Base-by-base conservation (phyloP, 2,113 vertebrate species). In the Hassar affinis region DNA sequence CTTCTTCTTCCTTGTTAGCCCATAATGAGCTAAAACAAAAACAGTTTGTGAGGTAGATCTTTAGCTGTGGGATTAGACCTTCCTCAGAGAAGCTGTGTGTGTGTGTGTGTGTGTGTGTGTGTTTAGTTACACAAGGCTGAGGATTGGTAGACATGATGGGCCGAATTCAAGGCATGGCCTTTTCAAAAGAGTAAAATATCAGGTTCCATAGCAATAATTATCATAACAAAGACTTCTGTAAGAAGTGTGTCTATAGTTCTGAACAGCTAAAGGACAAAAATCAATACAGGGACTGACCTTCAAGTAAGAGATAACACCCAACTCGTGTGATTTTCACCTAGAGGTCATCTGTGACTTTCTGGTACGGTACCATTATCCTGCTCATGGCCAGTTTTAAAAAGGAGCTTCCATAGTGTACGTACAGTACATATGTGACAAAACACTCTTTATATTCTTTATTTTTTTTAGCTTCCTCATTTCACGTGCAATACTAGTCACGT, bases 31-130 rank as follows among this genome's bases (percentile, higher is more conserved):
- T 66, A 76, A 75, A 88, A 81, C 75, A 80, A 75, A 83, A 52
- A 71, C 78, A 64, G 75, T 86, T 84, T 86, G 78, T 51, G 54
- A 52, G 84, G 62, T 81, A 84, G 78, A 78, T 84, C 85, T 88
- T 75, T 79, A 79, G 84, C 87, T 81, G 66, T 5, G 66, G 74
- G 87, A 88, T 88, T 86, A 88, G 71, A 71, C 62, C 75, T 79
- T 85, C 72, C 52, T 74, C 82, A 59, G 54, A 69, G 86, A 59
- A 64, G 78, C 59, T 59, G 54, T 35, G 61, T 47, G 80, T 74
- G 47, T 75, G 30, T 68, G n/a, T n/a, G n/a, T n/a, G n/a, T n/a
- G n/a, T n/a, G n/a, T n/a, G n/a, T n/a, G n/a, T n/a, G n/a, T n/a
- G 74, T 79, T 85, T 81, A 84, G 71, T 80, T 83, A 59, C 74